phyloP scores from a whole-genome alignment of 2,888 invertebrate genomes.

The Drepana falcataria region DNA sequence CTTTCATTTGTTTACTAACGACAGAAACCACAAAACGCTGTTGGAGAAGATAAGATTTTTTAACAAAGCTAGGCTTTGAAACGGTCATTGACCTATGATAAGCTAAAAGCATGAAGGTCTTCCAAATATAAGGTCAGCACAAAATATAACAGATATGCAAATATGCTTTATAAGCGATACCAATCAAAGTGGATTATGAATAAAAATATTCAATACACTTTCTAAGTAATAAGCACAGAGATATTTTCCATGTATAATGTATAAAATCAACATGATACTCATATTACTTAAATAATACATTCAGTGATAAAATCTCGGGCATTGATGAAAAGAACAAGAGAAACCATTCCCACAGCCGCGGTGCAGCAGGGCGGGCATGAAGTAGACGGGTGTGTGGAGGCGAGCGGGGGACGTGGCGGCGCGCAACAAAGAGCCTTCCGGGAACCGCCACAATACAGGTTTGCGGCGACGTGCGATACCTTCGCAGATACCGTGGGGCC shows the following conservation, averaged over 20 bases:
- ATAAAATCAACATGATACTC: no score
- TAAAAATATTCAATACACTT: no score
- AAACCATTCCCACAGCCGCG: constrained; percentile 46
- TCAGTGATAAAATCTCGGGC: constrained; percentile 14
- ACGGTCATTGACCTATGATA: constrained; percentile 13
- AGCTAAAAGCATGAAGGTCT: neutral
- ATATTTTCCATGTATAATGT: no score
- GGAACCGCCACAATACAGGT: constrained; percentile 77
- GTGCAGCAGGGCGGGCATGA: constrained; percentile 23
- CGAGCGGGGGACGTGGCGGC: constrained; percentile 45
- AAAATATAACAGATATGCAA: no score
- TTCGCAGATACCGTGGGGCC: constrained; percentile 65
- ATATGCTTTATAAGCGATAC: no score
- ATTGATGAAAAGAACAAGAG: constrained; percentile 30
- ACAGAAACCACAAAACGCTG: no score
- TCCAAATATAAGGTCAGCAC: neutral
- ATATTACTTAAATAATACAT: neutral
- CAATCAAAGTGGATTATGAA: no score
- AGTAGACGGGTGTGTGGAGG: constrained; percentile 31
- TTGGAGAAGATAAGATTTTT: constrained; percentile 8
- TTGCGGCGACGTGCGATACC: constrained; percentile 76
- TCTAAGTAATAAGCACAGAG: no score
- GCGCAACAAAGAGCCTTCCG: constrained; percentile 73
- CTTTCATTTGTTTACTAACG: no score
- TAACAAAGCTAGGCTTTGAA: constrained; percentile 11